Percentiles rank a stretch among this genome's conserved stretches.
Evolutionary conservation across 2,113 vertebrate species (phyloP).

Genomic region (Bagarius yarrelli): DNA sequence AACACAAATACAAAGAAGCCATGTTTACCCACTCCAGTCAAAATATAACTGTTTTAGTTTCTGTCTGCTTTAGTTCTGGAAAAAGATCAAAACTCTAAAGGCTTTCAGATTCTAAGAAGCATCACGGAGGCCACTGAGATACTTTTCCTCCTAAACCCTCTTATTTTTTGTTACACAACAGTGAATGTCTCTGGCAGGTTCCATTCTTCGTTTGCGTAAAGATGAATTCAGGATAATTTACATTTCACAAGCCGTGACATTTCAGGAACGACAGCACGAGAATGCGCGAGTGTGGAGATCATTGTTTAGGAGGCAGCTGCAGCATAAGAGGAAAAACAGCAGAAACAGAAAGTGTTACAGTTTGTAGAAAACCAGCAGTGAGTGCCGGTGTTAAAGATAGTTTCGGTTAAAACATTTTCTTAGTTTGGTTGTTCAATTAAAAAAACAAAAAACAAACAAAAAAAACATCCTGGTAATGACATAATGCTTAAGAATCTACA

Average conservation of each 20-base stretch:
- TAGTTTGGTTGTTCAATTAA: background rate
- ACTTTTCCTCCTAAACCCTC: background rate
- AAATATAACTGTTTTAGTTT: background rate
- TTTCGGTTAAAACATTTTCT: background rate
- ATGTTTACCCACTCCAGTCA: background rate
- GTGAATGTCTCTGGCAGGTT: constrained; percentile 25
- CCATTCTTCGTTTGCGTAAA: constrained; percentile 10
- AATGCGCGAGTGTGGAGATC: constrained; percentile 13
- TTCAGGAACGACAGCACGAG: constrained; percentile 31
- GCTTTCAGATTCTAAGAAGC: background rate
- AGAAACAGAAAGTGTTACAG: background rate
- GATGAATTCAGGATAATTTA: constrained; percentile 37
- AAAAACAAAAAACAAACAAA: no score
- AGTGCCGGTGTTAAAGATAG: background rate
- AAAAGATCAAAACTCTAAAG: background rate
- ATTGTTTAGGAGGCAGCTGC: constrained; percentile 3
- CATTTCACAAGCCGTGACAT: constrained; percentile 45
- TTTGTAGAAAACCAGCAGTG: background rate
- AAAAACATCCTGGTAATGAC: no score
- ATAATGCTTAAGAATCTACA: no score
- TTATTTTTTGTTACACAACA: constrained; percentile 24
- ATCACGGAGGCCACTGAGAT: background rate
- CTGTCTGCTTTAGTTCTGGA: background rate
- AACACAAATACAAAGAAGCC: constrained; percentile 38
- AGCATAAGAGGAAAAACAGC: background rate